Base-by-base conservation (phyloP, 2,797 vertebrate species). In the Pseudotriccus pelzelni region DNA sequence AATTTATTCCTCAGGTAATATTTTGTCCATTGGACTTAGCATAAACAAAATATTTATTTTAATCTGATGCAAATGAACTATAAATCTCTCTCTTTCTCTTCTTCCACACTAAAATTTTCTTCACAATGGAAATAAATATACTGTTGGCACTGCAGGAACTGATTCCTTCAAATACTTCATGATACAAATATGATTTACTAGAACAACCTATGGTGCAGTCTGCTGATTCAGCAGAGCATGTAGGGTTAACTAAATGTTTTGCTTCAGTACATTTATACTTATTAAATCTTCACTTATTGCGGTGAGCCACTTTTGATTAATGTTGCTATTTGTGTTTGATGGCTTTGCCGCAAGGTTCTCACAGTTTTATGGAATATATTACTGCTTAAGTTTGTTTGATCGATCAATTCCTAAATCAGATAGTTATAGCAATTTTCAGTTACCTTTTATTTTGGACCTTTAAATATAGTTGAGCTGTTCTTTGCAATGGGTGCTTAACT, bases 291-390 rank as follows among this genome's bases (percentile, higher is more conserved):
- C 96, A 97, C 95, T 98, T 98, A 97, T 96, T 97, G 73, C 75
- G 94, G 89, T 74, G 75, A 97, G 55, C 80, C 89, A 92, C 96
- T 97, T 98, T 98, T 98, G 97, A 99, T 98, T 98, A 98, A 98
- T 98, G 97, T 92, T 97, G 96, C 95, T 98, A 44, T 97, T 97
- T 97, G 87, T 98, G 66, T 97, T 89, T 97, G 97, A 97, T 96
- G 95, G 87, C 81, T 95, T 95, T 94, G 97, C 98, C 93, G 88
- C 66, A 67, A 98, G 98, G 94, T 95, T 89, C 86, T 89, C 70
- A 63, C 93, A 83, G 63, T 97, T 98, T 96, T 92, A 95, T 98
- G 92, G 95, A 98, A 98, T 80, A 96, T 94, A 97, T 80, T 97
- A 59, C 74, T 89, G 83, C 97, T 98, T 98, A 98, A 98, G 97